phyloP scores from a whole-genome alignment of 2,113 vertebrate genomes.

The Centrocercus urophasianus region DNA sequence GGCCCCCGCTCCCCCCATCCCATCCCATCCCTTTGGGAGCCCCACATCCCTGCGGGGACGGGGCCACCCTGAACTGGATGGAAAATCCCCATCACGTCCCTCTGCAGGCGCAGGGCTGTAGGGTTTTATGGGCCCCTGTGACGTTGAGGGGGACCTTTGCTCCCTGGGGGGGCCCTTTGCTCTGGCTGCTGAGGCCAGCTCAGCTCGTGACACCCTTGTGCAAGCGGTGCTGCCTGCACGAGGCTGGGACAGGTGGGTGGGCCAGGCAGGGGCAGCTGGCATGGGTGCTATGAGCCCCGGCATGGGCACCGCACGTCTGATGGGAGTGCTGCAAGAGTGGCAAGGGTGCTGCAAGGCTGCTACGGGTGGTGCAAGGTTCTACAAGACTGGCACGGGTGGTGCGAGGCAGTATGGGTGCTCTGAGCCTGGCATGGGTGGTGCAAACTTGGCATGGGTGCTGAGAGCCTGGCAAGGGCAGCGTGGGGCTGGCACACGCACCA shows the following conservation, averaged over 20 bases:
- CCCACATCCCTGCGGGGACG: rapidly evolving
- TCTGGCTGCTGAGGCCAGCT: background rate
- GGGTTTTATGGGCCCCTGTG: slow-evolving; percentile 43
- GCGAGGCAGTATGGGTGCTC: background rate
- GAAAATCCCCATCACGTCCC: slow-evolving; percentile 21
- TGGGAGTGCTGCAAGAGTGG: background rate
- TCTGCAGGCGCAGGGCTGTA: background rate
- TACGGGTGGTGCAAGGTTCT: background rate
- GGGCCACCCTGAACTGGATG: background rate
- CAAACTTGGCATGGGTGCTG: background rate
- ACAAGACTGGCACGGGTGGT: background rate
- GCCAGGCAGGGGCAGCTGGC: background rate
- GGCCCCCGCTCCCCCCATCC: background rate
- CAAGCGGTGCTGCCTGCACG: background rate
- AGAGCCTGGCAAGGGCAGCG: background rate
- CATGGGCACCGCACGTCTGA: background rate
- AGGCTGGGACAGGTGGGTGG: background rate
- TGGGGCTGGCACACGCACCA: rapidly evolving
- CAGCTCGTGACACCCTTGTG: slow-evolving; percentile 33
- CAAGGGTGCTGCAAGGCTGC: background rate
- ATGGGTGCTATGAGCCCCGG: background rate
- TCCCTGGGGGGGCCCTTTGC: background rate
- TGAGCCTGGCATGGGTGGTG: background rate
- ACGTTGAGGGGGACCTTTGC: slow-evolving; percentile 13
- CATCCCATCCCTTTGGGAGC: background rate